phyloP scores from a whole-genome alignment of 2,888 invertebrate species.

The Drosophila nr. medialis region DNA sequence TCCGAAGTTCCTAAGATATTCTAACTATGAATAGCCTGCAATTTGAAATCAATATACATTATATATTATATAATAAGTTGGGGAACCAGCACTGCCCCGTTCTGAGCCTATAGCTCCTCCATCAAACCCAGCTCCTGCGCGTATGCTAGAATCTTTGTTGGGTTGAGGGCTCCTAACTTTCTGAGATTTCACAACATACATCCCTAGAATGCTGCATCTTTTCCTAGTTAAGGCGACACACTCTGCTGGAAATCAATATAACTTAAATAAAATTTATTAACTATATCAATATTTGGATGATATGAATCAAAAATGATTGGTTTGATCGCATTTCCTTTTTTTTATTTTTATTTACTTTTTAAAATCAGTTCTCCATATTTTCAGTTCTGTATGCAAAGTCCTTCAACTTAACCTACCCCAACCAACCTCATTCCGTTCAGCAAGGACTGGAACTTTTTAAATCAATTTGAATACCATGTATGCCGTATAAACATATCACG shows the following conservation, averaged over 20 bases:
- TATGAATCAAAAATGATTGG: background rate
- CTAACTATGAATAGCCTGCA: background rate
- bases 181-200: too few relatives aligned
- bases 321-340: background rate
- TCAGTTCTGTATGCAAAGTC: background rate
- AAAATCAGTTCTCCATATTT: background rate
- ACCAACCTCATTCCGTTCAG: background rate
- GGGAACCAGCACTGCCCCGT: too few relatives aligned
- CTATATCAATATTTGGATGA: background rate
- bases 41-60: background rate
- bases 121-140: too few relatives aligned
- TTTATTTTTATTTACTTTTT: too few relatives aligned
- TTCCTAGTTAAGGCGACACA: too few relatives aligned
- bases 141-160: too few relatives aligned
- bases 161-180: too few relatives aligned
- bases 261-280: background rate
- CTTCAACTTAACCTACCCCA: too few relatives aligned
- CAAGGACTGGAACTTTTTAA: conserved; percentile 3
- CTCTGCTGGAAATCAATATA: background rate
- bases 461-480: conserved; percentile 28
- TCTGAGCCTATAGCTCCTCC: too few relatives aligned
- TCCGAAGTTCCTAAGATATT: background rate
- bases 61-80: too few relatives aligned
- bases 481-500: conserved; percentile 50
- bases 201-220: too few relatives aligned